These are phyloP conservation scores for Casuarius casuarius DNA, from an alignment of 2,113 vertebrate species.

Conservation along the genomic window DNA sequence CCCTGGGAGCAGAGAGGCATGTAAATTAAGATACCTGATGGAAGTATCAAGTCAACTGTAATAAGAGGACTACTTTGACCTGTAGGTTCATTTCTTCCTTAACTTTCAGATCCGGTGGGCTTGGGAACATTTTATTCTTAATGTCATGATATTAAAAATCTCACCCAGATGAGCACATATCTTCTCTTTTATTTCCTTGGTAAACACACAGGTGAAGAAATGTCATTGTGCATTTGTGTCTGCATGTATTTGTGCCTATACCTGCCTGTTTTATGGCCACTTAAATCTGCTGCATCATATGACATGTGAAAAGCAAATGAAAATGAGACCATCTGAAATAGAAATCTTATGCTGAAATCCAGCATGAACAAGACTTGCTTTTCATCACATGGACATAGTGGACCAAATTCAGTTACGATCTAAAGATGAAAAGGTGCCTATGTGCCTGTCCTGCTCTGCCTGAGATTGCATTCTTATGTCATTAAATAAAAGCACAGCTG, in stretches of 20 bases:
- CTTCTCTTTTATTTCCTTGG: neutral
- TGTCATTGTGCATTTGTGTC: neutral
- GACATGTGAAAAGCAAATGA: neutral
- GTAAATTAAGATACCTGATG: neutral
- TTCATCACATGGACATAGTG: neutral
- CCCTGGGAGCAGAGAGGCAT: neutral
- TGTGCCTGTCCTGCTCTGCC: neutral
- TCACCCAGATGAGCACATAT: neutral
- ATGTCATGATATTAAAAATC: neutral
- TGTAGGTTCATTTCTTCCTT: neutral
- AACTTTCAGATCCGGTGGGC: neutral
- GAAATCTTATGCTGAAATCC: neutral
- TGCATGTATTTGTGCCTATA: neutral
- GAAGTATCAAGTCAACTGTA: neutral
- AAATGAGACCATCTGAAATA: neutral
- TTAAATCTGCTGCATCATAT: neutral
- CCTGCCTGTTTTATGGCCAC: neutral
- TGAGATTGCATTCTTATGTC: neutral
- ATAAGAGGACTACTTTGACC: neutral
- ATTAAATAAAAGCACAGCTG: neutral
- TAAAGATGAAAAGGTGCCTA: neutral
- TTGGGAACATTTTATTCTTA: neutral
- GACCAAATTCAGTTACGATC: neutral
- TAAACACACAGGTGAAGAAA: neutral
- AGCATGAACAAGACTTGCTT: neutral